Evolutionary conservation across 2,888 invertebrate species (phyloP).

Genomic region (Meiosimyza decipiens): DNA sequence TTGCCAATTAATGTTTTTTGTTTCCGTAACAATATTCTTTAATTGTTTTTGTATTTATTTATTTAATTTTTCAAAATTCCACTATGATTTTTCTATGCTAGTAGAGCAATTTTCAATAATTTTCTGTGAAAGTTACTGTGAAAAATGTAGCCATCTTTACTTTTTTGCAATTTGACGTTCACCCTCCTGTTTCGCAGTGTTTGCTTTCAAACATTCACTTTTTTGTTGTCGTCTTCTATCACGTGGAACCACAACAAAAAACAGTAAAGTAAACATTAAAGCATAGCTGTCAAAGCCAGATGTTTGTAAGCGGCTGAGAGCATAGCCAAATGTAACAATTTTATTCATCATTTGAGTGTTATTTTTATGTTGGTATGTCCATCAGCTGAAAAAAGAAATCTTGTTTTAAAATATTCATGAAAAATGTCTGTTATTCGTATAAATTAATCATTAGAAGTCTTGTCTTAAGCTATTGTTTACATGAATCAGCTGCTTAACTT

Average conservation of each 20-base stretch:
- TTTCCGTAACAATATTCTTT: background rate
- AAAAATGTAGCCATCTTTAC: conserved; percentile 44
- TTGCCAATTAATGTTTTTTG: background rate
- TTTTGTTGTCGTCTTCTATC: background rate
- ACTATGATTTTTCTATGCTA: conserved; percentile 31
- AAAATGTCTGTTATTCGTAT: too few relatives aligned
- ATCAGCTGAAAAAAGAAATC: too few relatives aligned
- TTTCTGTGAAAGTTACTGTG: conserved; percentile 34
- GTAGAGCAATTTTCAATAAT: conserved; percentile 33
- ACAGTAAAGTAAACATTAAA: conserved; percentile 23
- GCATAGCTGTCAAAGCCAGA: conserved; percentile 2
- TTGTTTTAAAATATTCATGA: too few relatives aligned
- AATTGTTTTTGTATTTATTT: background rate
- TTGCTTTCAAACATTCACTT: conserved; percentile 22
- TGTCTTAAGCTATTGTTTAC: too few relatives aligned
- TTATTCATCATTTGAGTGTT: too few relatives aligned
- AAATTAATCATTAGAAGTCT: too few relatives aligned
- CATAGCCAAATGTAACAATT: too few relatives aligned
- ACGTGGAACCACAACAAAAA: conserved; percentile 24
- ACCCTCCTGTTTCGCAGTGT: background rate
- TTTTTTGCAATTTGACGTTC: conserved; percentile 45
- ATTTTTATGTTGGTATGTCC: too few relatives aligned
- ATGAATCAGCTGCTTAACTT: too few relatives aligned
- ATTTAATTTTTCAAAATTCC: conserved; percentile 11
- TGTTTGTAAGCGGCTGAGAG: background rate